These are phyloP conservation scores for Hermaeophaga mercurialis DNA, from an alignment of 2,888 invertebrate species.

Conservation along the genomic window DNA sequence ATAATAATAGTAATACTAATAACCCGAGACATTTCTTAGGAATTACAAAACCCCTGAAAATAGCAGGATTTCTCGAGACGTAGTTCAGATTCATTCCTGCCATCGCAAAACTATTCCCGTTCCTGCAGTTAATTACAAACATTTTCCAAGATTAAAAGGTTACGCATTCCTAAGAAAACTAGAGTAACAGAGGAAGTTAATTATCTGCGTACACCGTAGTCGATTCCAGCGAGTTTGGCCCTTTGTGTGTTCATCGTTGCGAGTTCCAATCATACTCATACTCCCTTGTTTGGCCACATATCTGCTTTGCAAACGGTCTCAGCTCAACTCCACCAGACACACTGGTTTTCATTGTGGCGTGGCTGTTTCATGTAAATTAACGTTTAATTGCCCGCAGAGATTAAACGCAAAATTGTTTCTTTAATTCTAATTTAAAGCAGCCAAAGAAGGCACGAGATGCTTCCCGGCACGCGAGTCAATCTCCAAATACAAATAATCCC, in stretches of 20 bases:
- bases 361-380: background rate
- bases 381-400: conserved; percentile 6
- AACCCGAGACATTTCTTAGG: no score
- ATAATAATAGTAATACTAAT: no score
- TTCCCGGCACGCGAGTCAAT: no score
- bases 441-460: no score
- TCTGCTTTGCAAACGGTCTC: background rate
- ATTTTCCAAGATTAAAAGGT: no score
- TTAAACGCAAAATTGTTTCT: conserved; percentile 9
- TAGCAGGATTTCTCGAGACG: no score
- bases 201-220: background rate
- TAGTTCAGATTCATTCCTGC: no score
- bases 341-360: background rate
- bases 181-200: background rate
- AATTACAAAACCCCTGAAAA: no score
- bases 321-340: background rate
- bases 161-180: no score
- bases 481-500: no score
- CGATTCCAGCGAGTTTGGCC: background rate
- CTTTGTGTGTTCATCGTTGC: background rate
- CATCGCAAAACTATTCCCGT: no score
- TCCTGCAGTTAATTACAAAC: no score
- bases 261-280: background rate
- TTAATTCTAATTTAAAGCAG: conserved; percentile 6
- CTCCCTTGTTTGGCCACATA: background rate